phyloP scores from a whole-genome alignment of 2,113 vertebrate genomes.

The Apteryx owenii region DNA sequence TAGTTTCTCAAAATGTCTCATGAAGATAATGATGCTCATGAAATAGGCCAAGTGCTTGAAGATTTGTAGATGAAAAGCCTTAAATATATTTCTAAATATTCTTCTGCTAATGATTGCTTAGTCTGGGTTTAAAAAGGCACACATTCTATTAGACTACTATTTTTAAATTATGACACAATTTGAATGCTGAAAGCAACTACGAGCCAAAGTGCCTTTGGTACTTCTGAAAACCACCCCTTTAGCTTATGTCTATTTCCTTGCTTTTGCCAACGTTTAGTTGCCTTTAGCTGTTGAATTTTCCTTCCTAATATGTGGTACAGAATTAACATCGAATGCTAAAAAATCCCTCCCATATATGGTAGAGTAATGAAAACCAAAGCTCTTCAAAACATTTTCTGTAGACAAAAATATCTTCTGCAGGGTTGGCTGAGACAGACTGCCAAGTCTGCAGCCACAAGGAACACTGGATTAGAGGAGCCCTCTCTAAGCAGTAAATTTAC shows the following conservation, averaged over 20 bases:
- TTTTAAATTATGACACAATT: not conserved
- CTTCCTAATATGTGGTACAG: conserved; percentile 4
- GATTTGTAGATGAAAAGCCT: not conserved
- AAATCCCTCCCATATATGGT: conserved; percentile 65
- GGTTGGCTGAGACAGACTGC: conserved; percentile 31
- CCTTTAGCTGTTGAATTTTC: conserved; percentile 6
- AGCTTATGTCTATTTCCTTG: not conserved
- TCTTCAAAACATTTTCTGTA: conserved; percentile 51
- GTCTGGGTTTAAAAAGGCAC: not conserved
- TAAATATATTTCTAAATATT: not conserved
- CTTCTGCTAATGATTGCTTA: not conserved
- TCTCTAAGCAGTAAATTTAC: not conserved
- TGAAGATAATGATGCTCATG: not conserved
- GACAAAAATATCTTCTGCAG: conserved; percentile 53
- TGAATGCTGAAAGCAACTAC: not conserved
- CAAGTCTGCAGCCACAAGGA: conserved; percentile 46
- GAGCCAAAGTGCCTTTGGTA: not conserved
- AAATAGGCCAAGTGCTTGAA: not conserved
- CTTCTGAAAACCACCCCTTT: not conserved
- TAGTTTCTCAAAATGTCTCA: not conserved
- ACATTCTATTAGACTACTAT: not conserved
- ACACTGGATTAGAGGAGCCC: not conserved
- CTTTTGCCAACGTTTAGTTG: conserved; percentile 5
- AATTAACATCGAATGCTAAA: conserved; percentile 56
- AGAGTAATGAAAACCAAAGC: conserved; percentile 53